Base-by-base conservation (phyloP, 2,888 invertebrate species). In the Oscheius sp. region DNA sequence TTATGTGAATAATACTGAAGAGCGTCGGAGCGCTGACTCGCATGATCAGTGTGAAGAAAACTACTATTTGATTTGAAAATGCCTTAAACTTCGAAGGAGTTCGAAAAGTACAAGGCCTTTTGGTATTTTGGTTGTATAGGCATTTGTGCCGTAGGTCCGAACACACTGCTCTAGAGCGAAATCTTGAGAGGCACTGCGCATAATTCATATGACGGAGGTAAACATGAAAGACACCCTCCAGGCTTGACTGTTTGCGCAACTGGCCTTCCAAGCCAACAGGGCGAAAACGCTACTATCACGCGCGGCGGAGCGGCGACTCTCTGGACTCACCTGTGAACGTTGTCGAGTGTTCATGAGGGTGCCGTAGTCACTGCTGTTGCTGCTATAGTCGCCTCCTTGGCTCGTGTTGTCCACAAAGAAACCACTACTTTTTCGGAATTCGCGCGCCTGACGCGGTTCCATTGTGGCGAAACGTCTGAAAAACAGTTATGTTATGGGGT, bases 201-300 rank as follows among this genome's bases (percentile, higher is more conserved):
- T 68, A 68, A 68, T 68, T 68, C 68, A 68, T 68, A 55, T 68
- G 55, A 55, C 68, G 68, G 55, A 55, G 68, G 68, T 55, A 68
- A 68, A 68, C 68, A 68, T 68, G 68, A 68, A 68, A 68, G 68
- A 68, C 68, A 68, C 68, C 55, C 68, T 68, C 42, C 68, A 68
- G 68, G 68, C 68, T 68, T 68, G 55, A 55, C 68, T 68, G 68
- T 68, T 68, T 68, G 68, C 68, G 55, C 68, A 68, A 53, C 68
- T 68, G 55, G 68, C 68, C 68, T 68, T 68, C 68, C 68, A 68
- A 68, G 68, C 68, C 68, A 55, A 68, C 68, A 55, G 42, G 42
- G n/a, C 55, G 68, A 68, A 68, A 68, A 68, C 55, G 68, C 68
- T 68, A 68, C 68, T 68, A 68, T 68, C 68, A 68, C 68, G 68